Percentiles rank a stretch among this genome's conserved stretches.
Evolutionary conservation across 1,140 invertebrate species (phyloP).

Genomic region (Monochamus saltuarius): DNA sequence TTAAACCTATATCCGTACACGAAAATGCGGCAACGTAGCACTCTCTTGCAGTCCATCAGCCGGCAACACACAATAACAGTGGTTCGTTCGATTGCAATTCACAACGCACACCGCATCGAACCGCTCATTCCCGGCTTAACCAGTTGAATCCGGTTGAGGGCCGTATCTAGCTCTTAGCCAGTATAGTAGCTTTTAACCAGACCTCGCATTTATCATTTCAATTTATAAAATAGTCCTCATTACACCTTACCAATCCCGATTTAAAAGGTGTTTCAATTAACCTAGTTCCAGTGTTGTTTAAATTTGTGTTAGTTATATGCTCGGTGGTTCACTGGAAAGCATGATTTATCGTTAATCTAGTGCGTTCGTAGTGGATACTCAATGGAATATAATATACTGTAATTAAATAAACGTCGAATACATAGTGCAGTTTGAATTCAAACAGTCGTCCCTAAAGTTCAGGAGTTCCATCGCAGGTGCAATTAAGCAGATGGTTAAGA

Average conservation of each 20-base stretch:
- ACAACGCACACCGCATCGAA: slow-evolving; percentile 44
- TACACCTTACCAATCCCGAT: no score
- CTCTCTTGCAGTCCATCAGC: slow-evolving; percentile 8
- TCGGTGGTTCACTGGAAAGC: neutral
- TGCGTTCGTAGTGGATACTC: slow-evolving; percentile 9
- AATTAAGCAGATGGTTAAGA: neutral
- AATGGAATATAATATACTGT: slow-evolving; percentile 30
- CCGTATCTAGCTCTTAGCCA: neutral
- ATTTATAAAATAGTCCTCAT: neutral
- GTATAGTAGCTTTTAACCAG: no score
- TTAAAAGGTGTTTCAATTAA: no score
- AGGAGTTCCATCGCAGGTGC: no score
- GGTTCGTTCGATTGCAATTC: slow-evolving; percentile 17
- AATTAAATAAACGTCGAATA: slow-evolving; percentile 8
- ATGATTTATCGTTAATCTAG: slow-evolving; percentile 36
- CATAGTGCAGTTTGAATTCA: no score
- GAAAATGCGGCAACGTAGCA: no score
- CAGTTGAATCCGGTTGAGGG: slow-evolving; percentile 46
- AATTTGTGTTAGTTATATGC: neutral
- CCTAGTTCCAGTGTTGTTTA: no score
- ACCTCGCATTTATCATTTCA: neutral
- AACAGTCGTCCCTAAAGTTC: no score
- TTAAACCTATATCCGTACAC: no score
- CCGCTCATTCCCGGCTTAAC: slow-evolving; percentile 49
- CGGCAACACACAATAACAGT: slow-evolving; percentile 24